Percentiles rank a stretch among this genome's conserved stretches.
Conservation (phyloP, 2,888 invertebrate species). For the Acleris laterana region DNA sequence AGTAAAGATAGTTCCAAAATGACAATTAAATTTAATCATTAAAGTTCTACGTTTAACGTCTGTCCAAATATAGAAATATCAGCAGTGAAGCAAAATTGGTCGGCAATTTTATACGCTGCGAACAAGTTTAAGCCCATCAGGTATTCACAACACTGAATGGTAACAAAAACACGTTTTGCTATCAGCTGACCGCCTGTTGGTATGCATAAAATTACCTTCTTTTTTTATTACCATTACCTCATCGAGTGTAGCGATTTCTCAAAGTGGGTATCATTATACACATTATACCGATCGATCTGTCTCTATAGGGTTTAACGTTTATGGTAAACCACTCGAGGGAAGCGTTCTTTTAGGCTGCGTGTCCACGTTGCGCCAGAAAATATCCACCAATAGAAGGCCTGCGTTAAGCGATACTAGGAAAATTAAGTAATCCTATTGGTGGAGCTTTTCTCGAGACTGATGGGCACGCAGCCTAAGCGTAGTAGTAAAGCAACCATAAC, state of each 20-base stretch:
- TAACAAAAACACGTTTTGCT: constrained; percentile 63
- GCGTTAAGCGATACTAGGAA: no score
- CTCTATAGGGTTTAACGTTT: not conserved
- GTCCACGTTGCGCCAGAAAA: no score
- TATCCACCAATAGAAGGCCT: no score
- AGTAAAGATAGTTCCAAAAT: no score
- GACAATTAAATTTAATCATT: no score
- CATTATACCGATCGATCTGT: no score
- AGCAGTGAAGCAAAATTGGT: constrained; percentile 8
- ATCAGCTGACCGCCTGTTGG: constrained; percentile 71
- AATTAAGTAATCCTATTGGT: no score
- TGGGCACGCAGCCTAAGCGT: no score
- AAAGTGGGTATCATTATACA: constrained; percentile 11
- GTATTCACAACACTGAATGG: constrained; percentile 56
- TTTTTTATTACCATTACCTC: constrained; percentile 61
- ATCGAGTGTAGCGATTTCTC: constrained; percentile 47
- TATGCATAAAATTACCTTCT: constrained; percentile 61
- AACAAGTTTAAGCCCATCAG: constrained; percentile 28
- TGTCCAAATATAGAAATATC: not conserved
- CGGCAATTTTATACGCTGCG: constrained; percentile 19
- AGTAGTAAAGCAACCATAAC: no score
- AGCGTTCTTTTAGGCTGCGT: no score
- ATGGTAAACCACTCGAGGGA: no score
- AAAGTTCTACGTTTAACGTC: not conserved
- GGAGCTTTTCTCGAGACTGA: no score